Evolutionary conservation across 2,113 vertebrate species (phyloP).

Genomic region (Gadus macrocephalus): DNA sequence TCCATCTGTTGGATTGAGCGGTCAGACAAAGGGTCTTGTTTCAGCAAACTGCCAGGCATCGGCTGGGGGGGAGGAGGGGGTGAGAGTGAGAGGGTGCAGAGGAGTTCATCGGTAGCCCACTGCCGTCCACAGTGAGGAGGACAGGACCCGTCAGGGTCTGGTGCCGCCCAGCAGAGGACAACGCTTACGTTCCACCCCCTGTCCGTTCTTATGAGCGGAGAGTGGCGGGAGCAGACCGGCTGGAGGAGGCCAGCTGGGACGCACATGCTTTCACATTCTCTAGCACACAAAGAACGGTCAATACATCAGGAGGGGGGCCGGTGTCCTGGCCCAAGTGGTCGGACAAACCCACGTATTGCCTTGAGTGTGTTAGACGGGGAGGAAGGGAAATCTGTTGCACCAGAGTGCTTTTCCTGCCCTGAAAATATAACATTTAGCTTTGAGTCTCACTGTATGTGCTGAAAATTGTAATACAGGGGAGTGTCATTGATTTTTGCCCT

Average conservation of each 20-base stretch:
- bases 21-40: slow-evolving; percentile 70
- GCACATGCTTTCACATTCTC: too few relatives aligned
- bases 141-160: slow-evolving; percentile 30
- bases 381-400: background rate
- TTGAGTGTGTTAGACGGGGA: background rate
- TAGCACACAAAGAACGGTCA: too few relatives aligned
- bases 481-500: slow-evolving; percentile 62
- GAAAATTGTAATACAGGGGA: slow-evolving; percentile 53
- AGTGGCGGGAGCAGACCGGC: too few relatives aligned
- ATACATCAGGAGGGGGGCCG: too few relatives aligned
- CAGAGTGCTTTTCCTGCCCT: too few relatives aligned
- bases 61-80: slow-evolving; percentile 9
- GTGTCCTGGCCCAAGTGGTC: background rate
- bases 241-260: too few relatives aligned
- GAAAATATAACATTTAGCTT: too few relatives aligned
- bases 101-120: slow-evolving; percentile 32
- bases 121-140: slow-evolving; percentile 19
- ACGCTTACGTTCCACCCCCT: too few relatives aligned
- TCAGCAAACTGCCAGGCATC: slow-evolving; percentile 62
- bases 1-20: slow-evolving; percentile 72
- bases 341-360: background rate
- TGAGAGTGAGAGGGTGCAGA: slow-evolving; percentile 41
- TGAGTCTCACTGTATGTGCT: slow-evolving; percentile 7
- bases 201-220: too few relatives aligned
- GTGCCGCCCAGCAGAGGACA: slow-evolving; percentile 36